phyloP scores from a whole-genome alignment of 2,888 invertebrate species.

The Xestia ashworthii region DNA sequence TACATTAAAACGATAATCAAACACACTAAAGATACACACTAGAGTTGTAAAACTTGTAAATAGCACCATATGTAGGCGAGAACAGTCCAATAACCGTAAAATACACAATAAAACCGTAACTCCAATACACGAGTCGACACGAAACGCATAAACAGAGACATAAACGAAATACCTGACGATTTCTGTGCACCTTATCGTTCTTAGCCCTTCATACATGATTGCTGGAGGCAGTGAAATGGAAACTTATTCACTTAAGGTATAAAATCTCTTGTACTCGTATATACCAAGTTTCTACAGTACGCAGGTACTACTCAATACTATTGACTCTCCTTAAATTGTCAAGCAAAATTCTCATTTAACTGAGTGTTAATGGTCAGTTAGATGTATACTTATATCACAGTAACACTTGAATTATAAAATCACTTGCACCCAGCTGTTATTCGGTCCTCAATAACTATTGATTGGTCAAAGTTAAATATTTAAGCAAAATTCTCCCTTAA shows the following conservation, averaged over 20 bases:
- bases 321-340: background rate
- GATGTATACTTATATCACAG: constrained; percentile 19
- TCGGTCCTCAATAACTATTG: background rate
- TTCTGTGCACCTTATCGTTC: constrained; percentile 71
- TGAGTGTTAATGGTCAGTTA: background rate
- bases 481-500: background rate
- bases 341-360: background rate
- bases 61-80: constrained; percentile 20
- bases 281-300: background rate
- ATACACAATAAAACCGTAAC: constrained; percentile 45
- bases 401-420: constrained; percentile 6
- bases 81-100: constrained; percentile 50
- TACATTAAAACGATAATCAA: constrained; percentile 17
- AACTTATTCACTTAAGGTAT: constrained; percentile 10
- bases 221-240: constrained; percentile 27
- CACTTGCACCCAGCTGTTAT: constrained; percentile 1
- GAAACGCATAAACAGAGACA: constrained; percentile 10
- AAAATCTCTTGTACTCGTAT: background rate
- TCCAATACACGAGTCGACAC: constrained; percentile 1
- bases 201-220: constrained; percentile 75
- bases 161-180: constrained; percentile 69
- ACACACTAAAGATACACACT: constrained; percentile 6
- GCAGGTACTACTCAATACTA: background rate
- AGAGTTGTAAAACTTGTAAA: constrained; percentile 50
- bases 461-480: background rate